Evolutionary conservation across 1,140 invertebrate species (phyloP), one percentile per base, ranked within the genome.

Genomic region (Oreohelix idahoensis): DNA sequence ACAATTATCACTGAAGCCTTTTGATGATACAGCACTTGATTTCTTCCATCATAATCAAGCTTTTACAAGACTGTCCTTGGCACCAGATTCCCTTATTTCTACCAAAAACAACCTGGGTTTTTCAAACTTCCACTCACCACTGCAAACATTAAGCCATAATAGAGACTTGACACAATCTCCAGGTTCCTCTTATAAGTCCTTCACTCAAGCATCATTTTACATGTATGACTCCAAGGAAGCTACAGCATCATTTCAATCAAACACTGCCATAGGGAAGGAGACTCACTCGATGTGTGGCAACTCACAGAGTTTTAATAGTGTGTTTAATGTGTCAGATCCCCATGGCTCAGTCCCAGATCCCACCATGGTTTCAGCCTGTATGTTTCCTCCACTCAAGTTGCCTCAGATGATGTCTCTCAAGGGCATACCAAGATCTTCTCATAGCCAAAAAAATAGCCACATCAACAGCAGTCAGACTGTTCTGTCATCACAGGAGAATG

Each of bases 21-120:
- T 79, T 32, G 83, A 84, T 39, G 83, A 84, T 77, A 71, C 83
- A 20, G 83, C 83, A 2, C 42, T 84, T 26, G 23, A 39, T 36
- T 42, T 84, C 13, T 69, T 84, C 69, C 70, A 77, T 49, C 75
- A 84, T 51, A 84, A 70, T 39, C 78, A 77, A 79, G 42, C 78
- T 39, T 84, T 76, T 71, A 71, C 78, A 39, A 66, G 49, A 20
- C 83, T 84, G 5, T 49, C 83, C n/a, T 38, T 69, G 0, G 35
- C 49, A n/a, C 83, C 83, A 51, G 38, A 74, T 45, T 58, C 78
- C 69, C 42, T 81, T 1, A 70, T 70, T 4, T 51, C 39, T 32
- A 51, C 53, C 8, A 36, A 77, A 15, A 77, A 77, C 20, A 51
- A 29, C n/a, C 53, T 36, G 23, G 23, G 23, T 4, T 79, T 69